Evolutionary conservation across 2,888 invertebrate genomes (phyloP), one percentile per base, ranked within the genome.

Genomic region (Biston betularia): DNA sequence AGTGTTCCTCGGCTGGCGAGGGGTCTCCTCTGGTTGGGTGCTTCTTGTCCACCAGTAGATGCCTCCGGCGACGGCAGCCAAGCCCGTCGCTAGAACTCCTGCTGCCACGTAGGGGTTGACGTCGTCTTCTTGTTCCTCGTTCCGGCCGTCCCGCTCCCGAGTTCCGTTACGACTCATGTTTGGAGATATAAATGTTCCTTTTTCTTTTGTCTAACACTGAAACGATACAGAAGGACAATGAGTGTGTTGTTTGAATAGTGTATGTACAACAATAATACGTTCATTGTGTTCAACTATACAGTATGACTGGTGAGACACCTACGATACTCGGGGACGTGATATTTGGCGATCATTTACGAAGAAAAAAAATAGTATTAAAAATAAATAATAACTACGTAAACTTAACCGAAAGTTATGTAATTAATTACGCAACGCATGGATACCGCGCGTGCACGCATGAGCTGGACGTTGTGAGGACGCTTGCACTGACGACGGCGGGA

Each of bases 31-130:
- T 9, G 42, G 14, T 55, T 65, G 50, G 24, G 49, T 45, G 4
- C 70, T 61, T 0, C 68, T 70, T 15, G 64, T n/a, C 15, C 69
- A 12, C 57, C 75, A 80, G 10, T 70, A 65, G 1, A 72, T 38
- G 8, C 72, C 74, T 4, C 79, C 75, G 0, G 69, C 66, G 2
- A 73, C 1, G 0, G 75, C 72, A 0, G 66, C 71, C 7, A 73
- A 6, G 6, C 75, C 79, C 0, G 72, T 54, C 0, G 55, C 71
- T 6, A 50, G 54, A 0, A 58, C 53, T 0, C 63, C 68, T 0
- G 58, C 61, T 0, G 49, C 14, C 1, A 50, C 50, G 0, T 46
- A 57, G 0, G 45, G 49, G 5, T 38, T 48, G 44, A 8, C n/a
- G 2, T 52, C 54, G 7, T 59, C 65, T 49, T 48, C 46, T n/a